Conservation (phyloP, 64 coral and sea anemone species). For the Orbicella faveolata region DNA sequence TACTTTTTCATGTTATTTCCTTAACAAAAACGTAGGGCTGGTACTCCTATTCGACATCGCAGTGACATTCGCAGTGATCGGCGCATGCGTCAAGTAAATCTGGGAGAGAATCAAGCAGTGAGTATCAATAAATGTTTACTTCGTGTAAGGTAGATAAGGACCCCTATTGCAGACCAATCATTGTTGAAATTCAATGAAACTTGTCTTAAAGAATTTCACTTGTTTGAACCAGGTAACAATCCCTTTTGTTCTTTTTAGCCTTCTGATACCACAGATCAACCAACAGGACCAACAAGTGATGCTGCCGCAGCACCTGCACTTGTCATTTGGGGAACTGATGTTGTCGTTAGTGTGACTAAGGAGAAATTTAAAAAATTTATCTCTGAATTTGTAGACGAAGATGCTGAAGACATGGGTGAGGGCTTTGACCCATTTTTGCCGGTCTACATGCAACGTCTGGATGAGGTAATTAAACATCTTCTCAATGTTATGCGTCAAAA, state of each 20-base stretch:
- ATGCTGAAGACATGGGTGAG: constrained; percentile 82
- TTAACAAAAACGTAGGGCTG: constrained; percentile 62
- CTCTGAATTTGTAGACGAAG: constrained; percentile 91
- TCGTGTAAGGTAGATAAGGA: too few species aligned
- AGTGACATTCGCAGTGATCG: constrained; percentile 95
- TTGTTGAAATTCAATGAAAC: too few species aligned
- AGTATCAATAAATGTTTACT: constrained; percentile 21
- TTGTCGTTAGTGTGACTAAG: constrained; percentile 96
- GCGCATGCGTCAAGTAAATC: constrained; percentile 85
- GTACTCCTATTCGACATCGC: constrained; percentile 89
- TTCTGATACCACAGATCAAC: constrained; percentile 87
- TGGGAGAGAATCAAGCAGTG: constrained; percentile 77
- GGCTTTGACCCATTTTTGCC: constrained; percentile 80
- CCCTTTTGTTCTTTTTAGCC: neutral
- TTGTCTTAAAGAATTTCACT: too few species aligned
- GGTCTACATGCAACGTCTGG: constrained; percentile 87
- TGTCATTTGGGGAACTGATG: constrained; percentile 99
- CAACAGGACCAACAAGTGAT: constrained; percentile 87
- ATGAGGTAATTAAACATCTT: constrained; percentile 66
- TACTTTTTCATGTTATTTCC: neutral
- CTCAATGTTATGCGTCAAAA: too few species aligned
- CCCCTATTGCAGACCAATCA: neutral
- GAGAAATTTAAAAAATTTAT: constrained; percentile 94
- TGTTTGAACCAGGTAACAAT: neutral
- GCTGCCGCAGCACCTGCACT: constrained; percentile 74